Percentiles rank a stretch among this genome's conserved stretches.
Conservation (phyloP, 23 tunicate genomes). For the Styela clava region DNA sequence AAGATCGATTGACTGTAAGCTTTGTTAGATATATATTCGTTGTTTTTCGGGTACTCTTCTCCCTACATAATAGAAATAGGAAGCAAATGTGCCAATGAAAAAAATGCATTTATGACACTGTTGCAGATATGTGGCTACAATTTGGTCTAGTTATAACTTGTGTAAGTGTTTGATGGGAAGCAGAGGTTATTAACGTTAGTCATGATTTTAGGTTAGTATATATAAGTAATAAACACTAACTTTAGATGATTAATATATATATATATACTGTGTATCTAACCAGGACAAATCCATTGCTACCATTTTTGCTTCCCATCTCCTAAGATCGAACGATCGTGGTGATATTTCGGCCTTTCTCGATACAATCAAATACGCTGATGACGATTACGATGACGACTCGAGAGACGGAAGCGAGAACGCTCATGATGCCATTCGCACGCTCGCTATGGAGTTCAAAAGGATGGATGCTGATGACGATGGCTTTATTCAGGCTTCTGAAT, state of each 20-base stretch:
- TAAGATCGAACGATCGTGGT: neutral
- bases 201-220: too few relatives aligned
- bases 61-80: too few relatives aligned
- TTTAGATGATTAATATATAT: neutral
- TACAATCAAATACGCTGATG: neutral
- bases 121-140: too few relatives aligned
- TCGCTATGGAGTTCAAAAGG: neutral
- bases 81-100: too few relatives aligned
- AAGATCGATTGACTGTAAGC: neutral
- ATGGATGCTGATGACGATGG: neutral
- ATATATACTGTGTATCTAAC: neutral
- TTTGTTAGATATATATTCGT: too few relatives aligned
- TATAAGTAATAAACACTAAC: neutral
- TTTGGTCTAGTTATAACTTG: too few relatives aligned
- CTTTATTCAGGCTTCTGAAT: constrained; percentile 4
- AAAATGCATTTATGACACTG: too few relatives aligned
- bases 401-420: neutral
- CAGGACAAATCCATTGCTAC: neutral
- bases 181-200: too few relatives aligned
- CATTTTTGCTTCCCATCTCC: neutral
- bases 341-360: neutral
- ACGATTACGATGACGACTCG: neutral
- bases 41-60: too few relatives aligned
- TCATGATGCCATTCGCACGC: neutral
- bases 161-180: too few relatives aligned